Percentiles rank a stretch among this genome's conserved stretches.
These are phyloP conservation scores for Fopius arisanus DNA, from an alignment of 1,140 invertebrate species.

Conservation along the genomic window DNA sequence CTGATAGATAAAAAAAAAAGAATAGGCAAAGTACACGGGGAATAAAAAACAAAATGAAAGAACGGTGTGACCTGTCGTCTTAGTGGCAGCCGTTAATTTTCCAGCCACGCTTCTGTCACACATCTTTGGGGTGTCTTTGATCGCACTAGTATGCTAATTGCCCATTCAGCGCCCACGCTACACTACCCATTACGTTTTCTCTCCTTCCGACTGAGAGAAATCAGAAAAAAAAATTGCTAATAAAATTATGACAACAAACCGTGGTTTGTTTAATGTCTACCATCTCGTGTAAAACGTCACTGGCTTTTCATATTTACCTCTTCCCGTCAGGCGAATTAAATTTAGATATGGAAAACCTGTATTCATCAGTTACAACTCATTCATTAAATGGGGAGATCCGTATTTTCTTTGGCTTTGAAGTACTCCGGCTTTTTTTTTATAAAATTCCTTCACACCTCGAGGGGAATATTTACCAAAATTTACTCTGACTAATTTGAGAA, in stretches of 20 bases:
- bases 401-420: no score
- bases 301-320: not conserved
- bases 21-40: not conserved
- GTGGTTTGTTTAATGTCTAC: conserved; percentile 5
- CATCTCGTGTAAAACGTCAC: conserved; percentile 4
- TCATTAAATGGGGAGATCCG: not conserved
- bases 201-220: conserved; percentile 4
- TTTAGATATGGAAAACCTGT: not conserved
- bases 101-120: conserved; percentile 25
- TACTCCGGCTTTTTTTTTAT: no score
- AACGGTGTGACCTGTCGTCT: conserved; percentile 18
- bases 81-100: conserved; percentile 13
- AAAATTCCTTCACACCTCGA: no score
- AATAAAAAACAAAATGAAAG: not conserved
- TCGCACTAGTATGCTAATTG: conserved; percentile 47
- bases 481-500: no score
- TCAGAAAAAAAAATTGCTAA: not conserved
- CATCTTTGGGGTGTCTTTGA: conserved; percentile 32
- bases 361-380: not conserved
- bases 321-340: not conserved
- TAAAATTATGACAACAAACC: conserved; percentile 8
- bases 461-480: no score
- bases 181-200: conserved; percentile 21
- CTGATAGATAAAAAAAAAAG: not conserved
- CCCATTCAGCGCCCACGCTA: conserved; percentile 39